phyloP scores from a whole-genome alignment of 2,113 vertebrate species.

The Dunckerocampus dactyliophorus region DNA sequence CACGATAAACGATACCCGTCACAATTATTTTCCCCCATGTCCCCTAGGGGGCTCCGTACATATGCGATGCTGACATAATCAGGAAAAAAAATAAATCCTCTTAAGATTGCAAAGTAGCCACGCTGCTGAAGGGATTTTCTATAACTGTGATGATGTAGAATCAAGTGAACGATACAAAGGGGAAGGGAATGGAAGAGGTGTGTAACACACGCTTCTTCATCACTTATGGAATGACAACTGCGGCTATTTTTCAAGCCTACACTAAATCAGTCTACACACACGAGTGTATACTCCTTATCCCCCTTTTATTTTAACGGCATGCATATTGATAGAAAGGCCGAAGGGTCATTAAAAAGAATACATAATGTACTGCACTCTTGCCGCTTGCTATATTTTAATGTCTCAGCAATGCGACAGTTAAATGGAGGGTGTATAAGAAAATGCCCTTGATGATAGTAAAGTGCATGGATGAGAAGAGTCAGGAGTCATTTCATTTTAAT shows the following conservation, averaged over 20 bases:
- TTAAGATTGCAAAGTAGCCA: constrained; percentile 26
- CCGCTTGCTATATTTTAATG: not conserved
- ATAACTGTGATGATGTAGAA: constrained; percentile 38
- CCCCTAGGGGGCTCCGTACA: too few species aligned
- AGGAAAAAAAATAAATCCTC: constrained; percentile 20
- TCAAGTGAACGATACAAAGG: constrained; percentile 28
- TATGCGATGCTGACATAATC: too few species aligned
- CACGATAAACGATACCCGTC: too few species aligned
- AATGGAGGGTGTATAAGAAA: not conserved
- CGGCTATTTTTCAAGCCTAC: not conserved
- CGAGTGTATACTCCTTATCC: too few species aligned
- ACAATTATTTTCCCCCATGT: too few species aligned
- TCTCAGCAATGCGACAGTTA: constrained; percentile 1
- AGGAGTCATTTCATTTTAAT: constrained; percentile 9
- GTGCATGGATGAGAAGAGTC: constrained; percentile 1
- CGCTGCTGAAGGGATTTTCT: constrained; percentile 18
- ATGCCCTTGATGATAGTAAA: constrained; percentile 5
- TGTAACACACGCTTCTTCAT: constrained; percentile 11
- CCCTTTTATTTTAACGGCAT: not conserved
- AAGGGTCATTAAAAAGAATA: not conserved
- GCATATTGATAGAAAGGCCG: not conserved
- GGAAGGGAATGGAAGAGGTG: not conserved
- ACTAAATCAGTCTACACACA: not conserved
- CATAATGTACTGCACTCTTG: too few species aligned
- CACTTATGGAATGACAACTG: constrained; percentile 6